Conservation (phyloP, 2,888 invertebrate genomes). For the Ectobius pallidus region DNA sequence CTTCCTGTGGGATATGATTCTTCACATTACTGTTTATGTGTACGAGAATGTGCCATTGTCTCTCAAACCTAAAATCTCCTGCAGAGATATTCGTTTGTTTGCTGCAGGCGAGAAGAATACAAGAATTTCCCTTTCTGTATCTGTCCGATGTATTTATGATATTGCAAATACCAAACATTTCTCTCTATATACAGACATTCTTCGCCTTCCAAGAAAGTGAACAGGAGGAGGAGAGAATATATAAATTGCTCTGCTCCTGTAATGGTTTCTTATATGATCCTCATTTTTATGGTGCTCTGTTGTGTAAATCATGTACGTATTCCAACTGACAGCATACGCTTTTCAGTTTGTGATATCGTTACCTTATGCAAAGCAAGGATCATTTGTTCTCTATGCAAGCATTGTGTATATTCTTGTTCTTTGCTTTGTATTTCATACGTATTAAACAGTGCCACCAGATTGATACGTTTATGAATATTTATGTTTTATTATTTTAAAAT, state of each 20-base stretch:
- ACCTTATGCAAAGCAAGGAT: not conserved
- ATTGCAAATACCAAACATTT: conserved; percentile 16
- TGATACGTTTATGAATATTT: too few relatives aligned
- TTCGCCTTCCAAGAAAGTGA: not conserved
- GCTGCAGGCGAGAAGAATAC: not conserved
- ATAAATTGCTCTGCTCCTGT: not conserved
- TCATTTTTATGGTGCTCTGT: not conserved
- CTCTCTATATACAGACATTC: not conserved
- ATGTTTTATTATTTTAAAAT: too few relatives aligned
- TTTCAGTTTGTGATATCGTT: not conserved
- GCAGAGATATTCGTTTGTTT: not conserved
- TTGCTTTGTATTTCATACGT: too few relatives aligned
- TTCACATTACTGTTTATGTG: too few relatives aligned
- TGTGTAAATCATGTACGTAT: not conserved
- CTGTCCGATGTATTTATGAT: conserved; percentile 15
- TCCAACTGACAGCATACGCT: not conserved
- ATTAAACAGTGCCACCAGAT: too few relatives aligned
- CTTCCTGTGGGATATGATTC: too few relatives aligned
- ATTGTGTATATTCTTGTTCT: too few relatives aligned
- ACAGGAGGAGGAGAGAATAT: not conserved
- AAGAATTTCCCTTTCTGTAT: not conserved
- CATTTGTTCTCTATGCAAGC: too few relatives aligned
- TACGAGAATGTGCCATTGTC: not conserved
- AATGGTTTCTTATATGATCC: not conserved
- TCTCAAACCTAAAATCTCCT: not conserved